These are phyloP conservation scores for Labeo catla DNA, from an alignment of 2,113 vertebrate genomes.

Conservation along the genomic window DNA sequence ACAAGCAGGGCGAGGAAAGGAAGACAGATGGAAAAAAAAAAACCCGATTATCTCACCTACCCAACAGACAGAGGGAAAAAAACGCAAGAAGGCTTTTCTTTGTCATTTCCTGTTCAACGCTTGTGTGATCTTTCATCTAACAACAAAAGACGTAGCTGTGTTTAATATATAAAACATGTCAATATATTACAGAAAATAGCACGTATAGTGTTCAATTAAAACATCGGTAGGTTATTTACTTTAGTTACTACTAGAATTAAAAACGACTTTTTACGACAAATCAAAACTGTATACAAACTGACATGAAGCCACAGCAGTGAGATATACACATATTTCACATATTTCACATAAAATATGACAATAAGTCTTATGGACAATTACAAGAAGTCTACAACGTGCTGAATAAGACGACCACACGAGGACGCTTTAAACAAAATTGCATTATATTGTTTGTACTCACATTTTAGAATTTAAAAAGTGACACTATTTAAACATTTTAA, in stretches of 20 bases:
- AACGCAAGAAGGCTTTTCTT: neutral
- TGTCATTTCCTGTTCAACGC: conserved; percentile 43
- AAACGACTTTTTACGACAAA: neutral
- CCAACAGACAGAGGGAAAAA: conserved; percentile 35
- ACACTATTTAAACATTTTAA: no score
- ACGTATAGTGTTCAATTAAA: neutral
- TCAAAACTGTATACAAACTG: neutral
- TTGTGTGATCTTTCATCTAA: neutral
- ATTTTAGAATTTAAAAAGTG: neutral
- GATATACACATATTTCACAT: neutral
- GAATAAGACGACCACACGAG: neutral
- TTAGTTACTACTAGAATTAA: neutral
- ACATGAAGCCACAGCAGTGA: neutral
- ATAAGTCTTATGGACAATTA: neutral
- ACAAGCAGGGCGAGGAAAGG: neutral
- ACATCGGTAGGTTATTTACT: neutral
- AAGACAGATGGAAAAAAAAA: neutral
- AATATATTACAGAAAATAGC: neutral
- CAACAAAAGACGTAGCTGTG: neutral
- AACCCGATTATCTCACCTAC: conserved; percentile 17
- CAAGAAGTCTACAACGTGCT: neutral
- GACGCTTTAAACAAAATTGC: neutral
- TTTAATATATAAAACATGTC: neutral
- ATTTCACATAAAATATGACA: neutral
- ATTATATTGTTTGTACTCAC: neutral